A percentile compares a stretch with the other conserved stretches of the same genome.
Evolutionary conservation across 2,113 vertebrate genomes (phyloP).

Genomic region (Aptenodytes patagonicus): DNA sequence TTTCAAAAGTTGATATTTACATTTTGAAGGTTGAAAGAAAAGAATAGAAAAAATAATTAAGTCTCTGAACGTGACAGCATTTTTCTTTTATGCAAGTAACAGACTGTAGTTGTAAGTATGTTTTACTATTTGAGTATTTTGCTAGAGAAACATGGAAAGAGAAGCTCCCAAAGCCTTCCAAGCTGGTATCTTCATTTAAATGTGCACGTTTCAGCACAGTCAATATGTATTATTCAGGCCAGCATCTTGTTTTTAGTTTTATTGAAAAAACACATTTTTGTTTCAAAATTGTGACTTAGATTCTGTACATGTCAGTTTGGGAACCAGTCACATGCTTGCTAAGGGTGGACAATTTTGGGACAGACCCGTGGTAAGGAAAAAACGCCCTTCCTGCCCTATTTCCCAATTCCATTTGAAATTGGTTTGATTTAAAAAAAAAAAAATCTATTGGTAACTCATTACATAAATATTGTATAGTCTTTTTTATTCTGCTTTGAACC

Average conservation of each 20-base stretch:
- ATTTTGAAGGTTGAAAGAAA: slow-evolving; percentile 69
- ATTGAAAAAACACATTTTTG: slow-evolving; percentile 40
- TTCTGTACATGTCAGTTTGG: slow-evolving; percentile 64
- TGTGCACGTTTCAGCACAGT: slow-evolving; percentile 30
- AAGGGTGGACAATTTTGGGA: slow-evolving; percentile 53
- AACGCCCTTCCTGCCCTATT: slow-evolving; percentile 37
- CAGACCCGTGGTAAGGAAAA: slow-evolving; percentile 49
- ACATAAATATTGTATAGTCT: slow-evolving; percentile 74
- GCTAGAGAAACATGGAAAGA: not conserved
- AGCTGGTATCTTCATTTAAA: slow-evolving; percentile 54
- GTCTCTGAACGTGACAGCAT: slow-evolving; percentile 63
- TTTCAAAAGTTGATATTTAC: slow-evolving; percentile 71
- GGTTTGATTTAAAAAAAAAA: not conserved
- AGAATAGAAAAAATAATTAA: slow-evolving; percentile 43
- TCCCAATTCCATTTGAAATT: slow-evolving; percentile 15
- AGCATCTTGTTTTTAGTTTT: slow-evolving; percentile 29
- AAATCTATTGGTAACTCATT: slow-evolving; percentile 76
- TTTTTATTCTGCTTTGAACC: slow-evolving; percentile 76
- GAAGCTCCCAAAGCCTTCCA: slow-evolving; percentile 17
- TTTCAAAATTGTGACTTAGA: slow-evolving; percentile 47
- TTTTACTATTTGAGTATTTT: slow-evolving; percentile 63
- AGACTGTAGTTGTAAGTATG: slow-evolving; percentile 70
- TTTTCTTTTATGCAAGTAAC: slow-evolving; percentile 65
- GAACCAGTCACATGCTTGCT: slow-evolving; percentile 53
- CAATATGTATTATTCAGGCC: slow-evolving; percentile 49